A percentile compares a stretch with the other conserved stretches of the same genome.
phyloP scores from a whole-genome alignment of 2,797 vertebrate species.

The Enteromius treurensis region DNA sequence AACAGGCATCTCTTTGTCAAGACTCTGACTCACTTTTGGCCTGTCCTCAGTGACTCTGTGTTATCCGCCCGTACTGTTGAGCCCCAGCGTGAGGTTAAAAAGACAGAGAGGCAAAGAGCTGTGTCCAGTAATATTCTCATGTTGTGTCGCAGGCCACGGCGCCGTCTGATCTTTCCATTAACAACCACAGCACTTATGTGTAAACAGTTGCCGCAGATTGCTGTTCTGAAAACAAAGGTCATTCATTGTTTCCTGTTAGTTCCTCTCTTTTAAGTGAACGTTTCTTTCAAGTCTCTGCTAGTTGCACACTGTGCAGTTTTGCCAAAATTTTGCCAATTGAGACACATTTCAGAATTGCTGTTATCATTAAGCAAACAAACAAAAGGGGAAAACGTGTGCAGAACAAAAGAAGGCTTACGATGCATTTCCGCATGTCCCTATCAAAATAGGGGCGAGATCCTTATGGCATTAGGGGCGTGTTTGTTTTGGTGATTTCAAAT shows the following conservation, averaged over 20 bases:
- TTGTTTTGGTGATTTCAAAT: too few species aligned
- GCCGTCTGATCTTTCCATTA: slow-evolving; percentile 17
- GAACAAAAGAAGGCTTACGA: too few species aligned
- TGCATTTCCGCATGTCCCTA: too few species aligned
- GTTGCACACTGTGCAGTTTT: not conserved
- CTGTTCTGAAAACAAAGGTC: not conserved
- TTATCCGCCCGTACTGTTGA: slow-evolving; percentile 29
- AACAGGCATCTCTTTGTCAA: slow-evolving; percentile 51
- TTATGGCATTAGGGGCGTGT: too few species aligned
- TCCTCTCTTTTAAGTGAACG: not conserved
- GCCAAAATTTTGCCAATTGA: not conserved
- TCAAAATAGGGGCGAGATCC: too few species aligned
- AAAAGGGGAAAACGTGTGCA: too few species aligned
- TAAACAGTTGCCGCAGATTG: not conserved
- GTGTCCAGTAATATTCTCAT: slow-evolving; percentile 11
- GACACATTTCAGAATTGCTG: too few species aligned
- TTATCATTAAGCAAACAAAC: too few species aligned
- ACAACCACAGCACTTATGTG: not conserved
- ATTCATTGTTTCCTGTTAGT: not conserved
- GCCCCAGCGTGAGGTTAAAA: slow-evolving; percentile 20
- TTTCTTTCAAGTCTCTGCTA: not conserved
- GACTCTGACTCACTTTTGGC: slow-evolving; percentile 35
- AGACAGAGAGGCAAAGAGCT: slow-evolving; percentile 47
- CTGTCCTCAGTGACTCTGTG: slow-evolving; percentile 47
- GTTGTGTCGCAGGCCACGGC: not conserved